A percentile compares a stretch with the other conserved stretches of the same genome.
Evolutionary conservation across 2,113 vertebrate species (phyloP).

Genomic region (Dascyllus trimaculatus): DNA sequence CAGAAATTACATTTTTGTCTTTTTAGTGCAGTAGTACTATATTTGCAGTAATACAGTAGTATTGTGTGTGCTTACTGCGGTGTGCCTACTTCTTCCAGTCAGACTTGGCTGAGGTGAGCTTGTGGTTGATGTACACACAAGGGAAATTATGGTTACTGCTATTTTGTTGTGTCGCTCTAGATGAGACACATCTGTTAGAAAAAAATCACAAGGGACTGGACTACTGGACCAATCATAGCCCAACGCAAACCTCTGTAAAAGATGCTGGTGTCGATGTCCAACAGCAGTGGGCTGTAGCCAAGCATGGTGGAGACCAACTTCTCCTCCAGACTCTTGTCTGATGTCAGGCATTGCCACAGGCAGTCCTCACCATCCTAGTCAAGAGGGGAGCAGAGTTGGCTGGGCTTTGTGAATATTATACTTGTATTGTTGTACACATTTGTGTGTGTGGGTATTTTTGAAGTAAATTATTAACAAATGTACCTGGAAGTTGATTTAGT

Average conservation of each 20-base stretch:
- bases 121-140: background rate
- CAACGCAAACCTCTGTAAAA: conserved; percentile 52
- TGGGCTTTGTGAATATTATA: too few relatives aligned
- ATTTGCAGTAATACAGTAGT: background rate
- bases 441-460: too few relatives aligned
- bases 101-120: background rate
- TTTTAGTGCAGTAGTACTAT: background rate
- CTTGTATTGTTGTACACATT: too few relatives aligned
- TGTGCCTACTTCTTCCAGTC: background rate
- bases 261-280: conserved; percentile 84
- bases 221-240: too few relatives aligned
- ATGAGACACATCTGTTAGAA: too few relatives aligned
- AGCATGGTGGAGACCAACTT: conserved; percentile 79
- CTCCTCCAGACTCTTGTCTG: conserved; percentile 72
- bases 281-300: conserved; percentile 83
- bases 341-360: conserved; percentile 77
- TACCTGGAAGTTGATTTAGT: background rate
- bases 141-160: too few relatives aligned
- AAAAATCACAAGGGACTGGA: too few relatives aligned
- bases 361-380: conserved; percentile 75
- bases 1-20: background rate
- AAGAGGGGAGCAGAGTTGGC: conserved; percentile 23
- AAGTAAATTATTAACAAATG: too few relatives aligned
- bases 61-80: too few relatives aligned
- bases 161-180: background rate